phyloP scores from a whole-genome alignment of 2,113 vertebrate genomes.

The Sinosuthora webbiana region DNA sequence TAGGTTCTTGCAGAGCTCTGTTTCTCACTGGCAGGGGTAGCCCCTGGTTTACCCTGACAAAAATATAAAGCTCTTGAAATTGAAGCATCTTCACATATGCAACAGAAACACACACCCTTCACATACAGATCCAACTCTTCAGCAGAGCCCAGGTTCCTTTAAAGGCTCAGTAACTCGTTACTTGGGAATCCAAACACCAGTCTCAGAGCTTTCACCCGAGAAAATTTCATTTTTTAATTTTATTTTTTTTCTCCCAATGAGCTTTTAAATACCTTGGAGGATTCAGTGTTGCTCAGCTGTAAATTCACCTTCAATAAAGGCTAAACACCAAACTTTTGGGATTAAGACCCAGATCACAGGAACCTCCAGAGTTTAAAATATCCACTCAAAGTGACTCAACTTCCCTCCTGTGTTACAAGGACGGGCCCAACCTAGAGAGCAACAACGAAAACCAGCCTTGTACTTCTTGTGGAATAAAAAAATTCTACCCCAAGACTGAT shows the following conservation, averaged over 20 bases:
- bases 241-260: not conserved
- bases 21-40: not conserved
- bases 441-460: not conserved
- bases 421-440: not conserved
- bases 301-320: not conserved
- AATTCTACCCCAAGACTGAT: not conserved
- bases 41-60: not conserved
- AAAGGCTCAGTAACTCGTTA: not conserved
- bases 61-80: not conserved
- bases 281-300: not conserved
- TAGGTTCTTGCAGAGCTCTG: conserved; percentile 32
- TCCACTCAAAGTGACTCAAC: not conserved
- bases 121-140: accelerated
- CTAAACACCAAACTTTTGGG: not conserved
- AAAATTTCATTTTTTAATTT: not conserved
- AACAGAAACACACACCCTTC: not conserved
- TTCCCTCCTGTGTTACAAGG: not conserved
- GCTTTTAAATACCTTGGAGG: not conserved
- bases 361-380: accelerated
- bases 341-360: not conserved
- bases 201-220: not conserved
- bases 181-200: not conserved
- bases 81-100: not conserved
- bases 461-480: not conserved
- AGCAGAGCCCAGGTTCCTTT: not conserved